Evolutionary conservation across 2,113 vertebrate genomes (phyloP).

Genomic region (Chloropsis cyanopogon): DNA sequence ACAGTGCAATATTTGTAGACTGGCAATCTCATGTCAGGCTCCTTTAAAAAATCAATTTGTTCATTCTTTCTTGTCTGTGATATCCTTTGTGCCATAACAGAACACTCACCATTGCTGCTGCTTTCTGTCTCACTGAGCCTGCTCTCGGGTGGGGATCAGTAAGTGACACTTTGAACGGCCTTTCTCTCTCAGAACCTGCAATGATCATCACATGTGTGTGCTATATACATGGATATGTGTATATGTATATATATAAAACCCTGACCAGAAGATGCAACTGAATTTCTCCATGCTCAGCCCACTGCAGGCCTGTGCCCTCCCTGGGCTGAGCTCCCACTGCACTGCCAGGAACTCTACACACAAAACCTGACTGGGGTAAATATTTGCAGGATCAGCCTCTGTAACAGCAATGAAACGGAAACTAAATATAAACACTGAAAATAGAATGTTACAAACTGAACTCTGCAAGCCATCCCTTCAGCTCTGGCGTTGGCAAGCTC

Average conservation of each 20-base stretch:
- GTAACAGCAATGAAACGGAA: background rate
- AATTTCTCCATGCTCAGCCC: background rate
- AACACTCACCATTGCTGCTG: constrained; percentile 55
- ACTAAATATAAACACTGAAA: background rate
- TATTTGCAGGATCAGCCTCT: constrained; percentile 4
- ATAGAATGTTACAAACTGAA: background rate
- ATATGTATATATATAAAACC: background rate
- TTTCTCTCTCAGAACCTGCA: constrained; percentile 33
- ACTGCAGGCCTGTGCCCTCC: background rate
- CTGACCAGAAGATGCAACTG: background rate
- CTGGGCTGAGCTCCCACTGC: background rate
- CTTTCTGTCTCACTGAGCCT: background rate
- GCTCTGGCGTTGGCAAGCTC: background rate
- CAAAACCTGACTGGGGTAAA: background rate
- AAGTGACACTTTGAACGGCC: background rate
- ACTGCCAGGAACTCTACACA: background rate
- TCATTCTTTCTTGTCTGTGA: background rate
- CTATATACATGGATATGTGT: background rate
- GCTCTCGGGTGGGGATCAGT: background rate
- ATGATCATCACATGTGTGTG: background rate
- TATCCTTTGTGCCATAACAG: background rate
- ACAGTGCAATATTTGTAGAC: background rate
- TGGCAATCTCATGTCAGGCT: background rate
- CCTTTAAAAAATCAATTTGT: background rate
- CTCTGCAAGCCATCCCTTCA: background rate